Base-by-base conservation (phyloP, 1,140 invertebrate genomes). In the Aradophagus sp. region DNA sequence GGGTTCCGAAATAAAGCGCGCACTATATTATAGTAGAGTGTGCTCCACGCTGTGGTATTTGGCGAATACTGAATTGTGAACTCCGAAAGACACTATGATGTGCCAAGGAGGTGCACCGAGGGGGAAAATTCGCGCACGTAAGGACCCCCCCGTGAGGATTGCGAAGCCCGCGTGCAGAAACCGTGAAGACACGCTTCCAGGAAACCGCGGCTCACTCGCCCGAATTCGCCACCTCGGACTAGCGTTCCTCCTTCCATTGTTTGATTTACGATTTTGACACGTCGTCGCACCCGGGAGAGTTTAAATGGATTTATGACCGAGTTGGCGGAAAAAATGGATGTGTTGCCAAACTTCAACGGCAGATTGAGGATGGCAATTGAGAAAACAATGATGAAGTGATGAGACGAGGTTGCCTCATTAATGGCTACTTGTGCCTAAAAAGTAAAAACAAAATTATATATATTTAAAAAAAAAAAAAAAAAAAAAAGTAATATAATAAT, bases 181-280 rank as follows among this genome's bases (percentile, higher is more conserved):
- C 76, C 83, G 77, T 84, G 77, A 84, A 83, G 80, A 78, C 78
- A 83, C 79, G 80, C 78, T 84, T 82, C 80, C 79, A 83, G 81
- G 80, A 83, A 78, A 79, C 78, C 59, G 73, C 78, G 41, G 36
- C 74, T 78, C 79, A 77, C 80, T 77, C 74, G 31, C 77, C 75
- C 74, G 68, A 52, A 75, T 76, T 69, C 45, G 50, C 55, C 7
- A 53, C 53, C 44, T 41, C 44, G 17, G n/a, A n/a, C n/a, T n/a
- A n/a, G n/a, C n/a, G n/a, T n/a, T n/a, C 45, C 47, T 65, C 56
- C 56, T 56, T 23, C 55, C 41, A 61, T 61, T 61, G 38, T 67
- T 12, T 14, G 41, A 34, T 39, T 58, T 67, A 45, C 41, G 45
- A 67, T n/a, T 58, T 59, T 59, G 31, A 45, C 52, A 59, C 47